phyloP scores from a whole-genome alignment of 2,888 invertebrate species.

The Aethes cnicana region DNA sequence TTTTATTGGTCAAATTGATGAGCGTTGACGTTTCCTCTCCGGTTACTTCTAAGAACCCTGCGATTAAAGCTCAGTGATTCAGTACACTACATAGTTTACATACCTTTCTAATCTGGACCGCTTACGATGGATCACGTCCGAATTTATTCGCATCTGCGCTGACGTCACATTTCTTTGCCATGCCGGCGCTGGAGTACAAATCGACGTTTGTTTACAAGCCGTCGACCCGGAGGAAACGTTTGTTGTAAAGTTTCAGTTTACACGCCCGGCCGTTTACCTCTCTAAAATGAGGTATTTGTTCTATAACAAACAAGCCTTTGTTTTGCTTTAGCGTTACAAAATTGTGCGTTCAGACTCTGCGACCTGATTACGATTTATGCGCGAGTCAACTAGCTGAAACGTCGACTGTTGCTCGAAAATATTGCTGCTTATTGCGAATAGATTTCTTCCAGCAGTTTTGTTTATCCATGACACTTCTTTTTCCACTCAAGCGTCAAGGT shows the following conservation, averaged over 20 bases:
- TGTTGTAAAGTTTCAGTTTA: constrained; percentile 68
- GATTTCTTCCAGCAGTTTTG: too few relatives aligned
- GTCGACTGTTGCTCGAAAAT: constrained; percentile 2
- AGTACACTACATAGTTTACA: too few relatives aligned
- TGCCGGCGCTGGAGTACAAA: constrained; percentile 39
- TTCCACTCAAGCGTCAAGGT: too few relatives aligned
- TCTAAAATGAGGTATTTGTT: constrained; percentile 70
- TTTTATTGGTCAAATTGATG: too few relatives aligned
- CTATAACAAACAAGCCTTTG: constrained; percentile 65
- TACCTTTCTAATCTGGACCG: constrained; percentile 3
- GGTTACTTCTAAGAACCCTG: too few relatives aligned
- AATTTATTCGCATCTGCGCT: constrained; percentile 14
- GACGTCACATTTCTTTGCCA: constrained; percentile 28
- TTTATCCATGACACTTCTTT: too few relatives aligned
- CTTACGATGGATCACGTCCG: constrained; percentile 16
- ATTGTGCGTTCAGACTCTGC: constrained; percentile 19
- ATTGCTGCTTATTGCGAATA: too few relatives aligned
- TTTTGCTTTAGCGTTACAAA: constrained; percentile 54
- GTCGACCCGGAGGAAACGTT: constrained; percentile 67
- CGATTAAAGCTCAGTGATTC: too few relatives aligned
- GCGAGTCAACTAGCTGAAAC: constrained; percentile 8
- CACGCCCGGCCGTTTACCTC: constrained; percentile 74
- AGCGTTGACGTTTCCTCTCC: too few relatives aligned
- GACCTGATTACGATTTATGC: constrained; percentile 19
- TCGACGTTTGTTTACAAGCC: constrained; percentile 69